Base-by-base conservation (phyloP, 2,113 vertebrate species). In the Amphiprion ocellaris region DNA sequence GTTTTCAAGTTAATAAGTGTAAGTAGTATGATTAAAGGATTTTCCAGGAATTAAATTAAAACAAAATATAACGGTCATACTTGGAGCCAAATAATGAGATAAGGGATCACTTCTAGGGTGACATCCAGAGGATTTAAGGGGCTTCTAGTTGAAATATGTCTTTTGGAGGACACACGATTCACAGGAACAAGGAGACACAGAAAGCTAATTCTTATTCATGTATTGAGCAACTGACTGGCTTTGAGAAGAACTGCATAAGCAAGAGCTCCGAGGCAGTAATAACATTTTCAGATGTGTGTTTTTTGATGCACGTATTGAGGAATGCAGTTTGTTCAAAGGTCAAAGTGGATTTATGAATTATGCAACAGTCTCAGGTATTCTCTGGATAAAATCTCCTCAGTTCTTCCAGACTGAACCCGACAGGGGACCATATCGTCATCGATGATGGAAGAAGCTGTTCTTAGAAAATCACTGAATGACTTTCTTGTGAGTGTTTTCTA, bases 321-420 rank as follows among this genome's bases (percentile, higher is more conserved):
- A 81, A 56, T 71, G 63, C 53, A 74, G 58, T 65, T 62, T 84
- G 62, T 55, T 69, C 17, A 86, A 80, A 89, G 67, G 68, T 79
- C 64, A 61, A 80, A 89, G 67, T 71, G 70, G 46, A 81, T 72
- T 89, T 62, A 85, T 85, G 68, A 85, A 74, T 90, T 75, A 89
- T 86, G 78, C 64, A 84, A 77, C 70, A 71, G 71, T 77, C 52
- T 17, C 16, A 12, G 41, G 54, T 58, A 26, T 59, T 73, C 56
- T 77, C 28, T 65, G 26, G 72, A 89, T 74, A 21, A 77, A 74
- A 81, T 79, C 54, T 76, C 71, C 87, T 82, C 81, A 82, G 30
- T 70, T 78, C 68, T 68, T 30, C 30, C 49, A 33, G 54, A 61
- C 63, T 63, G 53, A 80, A 66, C 54, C 69, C 74, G 77, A 56